A percentile compares a stretch with the other conserved stretches of the same genome.
Conservation (phyloP, 2,797 vertebrate species). For the Lycodopsis pacificus region DNA sequence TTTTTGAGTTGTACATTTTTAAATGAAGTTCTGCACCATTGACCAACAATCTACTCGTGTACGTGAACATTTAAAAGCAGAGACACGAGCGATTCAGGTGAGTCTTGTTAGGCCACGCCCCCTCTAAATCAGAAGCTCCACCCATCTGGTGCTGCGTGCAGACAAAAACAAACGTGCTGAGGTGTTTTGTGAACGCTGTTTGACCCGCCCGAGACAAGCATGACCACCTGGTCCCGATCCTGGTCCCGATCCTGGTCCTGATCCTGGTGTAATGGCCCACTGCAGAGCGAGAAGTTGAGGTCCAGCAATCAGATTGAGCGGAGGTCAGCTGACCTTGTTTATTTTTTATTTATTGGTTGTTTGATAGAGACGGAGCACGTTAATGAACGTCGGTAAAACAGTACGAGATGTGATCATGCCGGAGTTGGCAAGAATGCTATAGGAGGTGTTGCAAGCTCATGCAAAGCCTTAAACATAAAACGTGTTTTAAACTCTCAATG, state of each 20-base stretch:
- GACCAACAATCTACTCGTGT: not conserved
- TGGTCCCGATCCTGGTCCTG: not conserved
- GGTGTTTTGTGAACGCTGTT: slow-evolving; percentile 47
- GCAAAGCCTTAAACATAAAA: no score
- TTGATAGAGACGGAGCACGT: not conserved
- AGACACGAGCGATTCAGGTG: not conserved
- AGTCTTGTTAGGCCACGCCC: not conserved
- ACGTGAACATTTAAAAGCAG: not conserved
- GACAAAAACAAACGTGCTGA: not conserved
- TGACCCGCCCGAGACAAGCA: slow-evolving; percentile 8
- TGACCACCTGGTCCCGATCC: not conserved
- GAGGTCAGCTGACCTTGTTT: not conserved
- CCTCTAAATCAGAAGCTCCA: not conserved
- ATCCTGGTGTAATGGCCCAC: slow-evolving; percentile 44
- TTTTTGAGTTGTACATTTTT: not conserved
- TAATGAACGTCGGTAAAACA: not conserved
- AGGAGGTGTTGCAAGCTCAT: no score
- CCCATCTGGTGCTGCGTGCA: not conserved
- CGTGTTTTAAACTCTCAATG: no score
- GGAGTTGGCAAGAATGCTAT: not conserved
- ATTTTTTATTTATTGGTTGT: not conserved
- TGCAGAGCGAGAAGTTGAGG: slow-evolving; percentile 50
- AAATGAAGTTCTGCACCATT: not conserved
- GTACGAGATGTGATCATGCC: not conserved
- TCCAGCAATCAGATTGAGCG: not conserved